Evolutionary conservation across 2,797 vertebrate genomes (phyloP), one percentile per base, ranked within the genome.

Genomic region (Tragelaphus oryx): DNA sequence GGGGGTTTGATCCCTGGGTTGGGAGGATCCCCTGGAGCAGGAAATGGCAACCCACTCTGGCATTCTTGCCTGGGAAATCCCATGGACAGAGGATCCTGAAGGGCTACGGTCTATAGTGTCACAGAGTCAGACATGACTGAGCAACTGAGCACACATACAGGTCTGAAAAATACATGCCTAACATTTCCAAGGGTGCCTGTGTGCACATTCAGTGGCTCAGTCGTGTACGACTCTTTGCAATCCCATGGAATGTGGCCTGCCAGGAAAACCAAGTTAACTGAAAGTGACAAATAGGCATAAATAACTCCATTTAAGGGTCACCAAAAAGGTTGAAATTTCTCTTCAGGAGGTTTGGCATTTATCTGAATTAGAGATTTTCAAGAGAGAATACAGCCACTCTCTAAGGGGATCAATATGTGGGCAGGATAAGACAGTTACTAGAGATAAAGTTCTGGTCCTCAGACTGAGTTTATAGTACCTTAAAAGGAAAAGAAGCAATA

Each of bases 381-480:
- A 57, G 62, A 30, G 48, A 65, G 44, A 78, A 30, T 30, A 79
- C 3, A 87, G 20, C 26, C 59, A 62, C 37, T 22, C 12, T 75
- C 60, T 26, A 13, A 74, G 87, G 52, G 12, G 20, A 41, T 75
- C 41, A 26, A 16, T 8, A 41, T 33, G 8, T 22, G 33, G 62
- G 44, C 10, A 65, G 41, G 13, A 71, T 26, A 82, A 24, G 22
- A n/a, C 7, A 2, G 26, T 59, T 33, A 30, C 55, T 16, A 48
- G 28, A 60, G 52, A 54, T n/a, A 17, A 14, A 87, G 37, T 48
- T 59, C 48, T 81, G 17, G 18, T 30, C 6, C 79, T 28, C 41
- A 54, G n/a, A 92, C 16, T 60, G 54, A 46, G 50, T 30, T 41
- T 28, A 86, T 2, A 50, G 62, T 96, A 97, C 97, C 97, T 98